These are phyloP conservation scores for Empidonax traillii DNA, from an alignment of 2,113 vertebrate species.

Conservation along the genomic window DNA sequence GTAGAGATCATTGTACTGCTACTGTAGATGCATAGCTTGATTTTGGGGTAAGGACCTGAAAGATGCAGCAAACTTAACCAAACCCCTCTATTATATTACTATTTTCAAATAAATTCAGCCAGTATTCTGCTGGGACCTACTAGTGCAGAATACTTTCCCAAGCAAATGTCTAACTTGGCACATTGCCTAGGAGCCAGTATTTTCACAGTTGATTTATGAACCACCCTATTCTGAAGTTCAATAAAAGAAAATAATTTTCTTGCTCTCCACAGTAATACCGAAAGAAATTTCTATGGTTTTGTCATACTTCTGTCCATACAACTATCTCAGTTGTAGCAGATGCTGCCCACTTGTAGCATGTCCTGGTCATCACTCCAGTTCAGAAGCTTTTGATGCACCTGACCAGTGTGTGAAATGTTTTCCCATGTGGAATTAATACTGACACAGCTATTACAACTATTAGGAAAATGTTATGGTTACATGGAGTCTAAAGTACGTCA, in stretches of 20 bases:
- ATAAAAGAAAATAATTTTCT: not conserved
- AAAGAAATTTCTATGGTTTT: not conserved
- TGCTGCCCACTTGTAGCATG: not conserved
- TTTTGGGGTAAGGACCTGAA: not conserved
- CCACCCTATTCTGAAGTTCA: rapidly evolving
- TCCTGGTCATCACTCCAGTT: not conserved
- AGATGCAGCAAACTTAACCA: not conserved
- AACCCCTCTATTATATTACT: not conserved
- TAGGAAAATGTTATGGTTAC: not conserved
- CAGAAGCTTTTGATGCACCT: not conserved
- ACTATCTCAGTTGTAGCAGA: not conserved
- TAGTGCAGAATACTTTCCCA: not conserved
- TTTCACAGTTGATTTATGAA: not conserved
- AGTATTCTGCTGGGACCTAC: not conserved
- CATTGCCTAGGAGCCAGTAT: not conserved
- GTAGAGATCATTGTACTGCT: not conserved
- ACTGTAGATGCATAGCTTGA: not conserved
- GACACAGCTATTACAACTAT: not conserved
- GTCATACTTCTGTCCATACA: not conserved
- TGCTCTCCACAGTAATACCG: not conserved
- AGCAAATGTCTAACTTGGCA: not conserved
- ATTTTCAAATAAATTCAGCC: not conserved
- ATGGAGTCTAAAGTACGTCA: rapidly evolving
- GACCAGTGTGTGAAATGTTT: not conserved
- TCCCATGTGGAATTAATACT: not conserved